Percentiles rank a stretch among this genome's conserved stretches.
Conservation (phyloP, 2,888 invertebrate genomes). For the Azorinus chamasolen region DNA sequence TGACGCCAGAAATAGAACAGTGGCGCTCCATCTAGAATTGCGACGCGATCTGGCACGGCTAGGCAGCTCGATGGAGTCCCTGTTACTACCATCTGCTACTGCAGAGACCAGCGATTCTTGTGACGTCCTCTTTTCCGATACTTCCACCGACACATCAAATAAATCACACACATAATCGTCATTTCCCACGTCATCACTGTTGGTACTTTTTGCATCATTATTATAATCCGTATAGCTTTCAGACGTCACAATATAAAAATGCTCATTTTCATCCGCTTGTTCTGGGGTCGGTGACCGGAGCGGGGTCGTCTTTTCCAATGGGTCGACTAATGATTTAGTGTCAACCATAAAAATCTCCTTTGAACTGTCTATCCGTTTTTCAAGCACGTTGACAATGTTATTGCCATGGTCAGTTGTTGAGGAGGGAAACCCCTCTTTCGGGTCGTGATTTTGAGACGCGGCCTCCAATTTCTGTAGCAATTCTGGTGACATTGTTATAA, state of each 20-base stretch:
- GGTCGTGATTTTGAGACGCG: conserved; percentile 5
- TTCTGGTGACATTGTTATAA: conserved; percentile 59
- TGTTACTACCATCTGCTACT: conserved; percentile 16
- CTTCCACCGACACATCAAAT: conserved; percentile 61
- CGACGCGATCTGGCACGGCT: conserved; percentile 34
- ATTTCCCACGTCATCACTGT: too few relatives aligned
- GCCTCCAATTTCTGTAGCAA: conserved; percentile 45
- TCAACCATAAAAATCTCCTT: conserved; percentile 23
- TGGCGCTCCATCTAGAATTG: conserved; percentile 72
- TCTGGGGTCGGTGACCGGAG: background rate
- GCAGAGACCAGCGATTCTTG: conserved; percentile 3
- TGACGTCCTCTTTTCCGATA: conserved; percentile 17
- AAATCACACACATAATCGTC: conserved; percentile 5
- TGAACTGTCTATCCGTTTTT: conserved; percentile 45
- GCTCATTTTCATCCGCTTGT: too few relatives aligned
- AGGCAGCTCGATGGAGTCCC: conserved; percentile 19
- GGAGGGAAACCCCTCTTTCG: background rate
- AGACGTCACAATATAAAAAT: background rate
- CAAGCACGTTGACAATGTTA: conserved; percentile 31
- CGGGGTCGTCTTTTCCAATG: background rate
- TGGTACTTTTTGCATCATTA: conserved; percentile 3
- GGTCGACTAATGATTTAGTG: too few relatives aligned
- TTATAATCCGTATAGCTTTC: conserved; percentile 11
- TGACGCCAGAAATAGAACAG: conserved; percentile 73
- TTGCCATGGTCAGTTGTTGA: conserved; percentile 2